Percentiles rank a stretch among this genome's conserved stretches.
Evolutionary conservation across 2,113 vertebrate species (phyloP).

Genomic region (Corydoras maculifer): DNA sequence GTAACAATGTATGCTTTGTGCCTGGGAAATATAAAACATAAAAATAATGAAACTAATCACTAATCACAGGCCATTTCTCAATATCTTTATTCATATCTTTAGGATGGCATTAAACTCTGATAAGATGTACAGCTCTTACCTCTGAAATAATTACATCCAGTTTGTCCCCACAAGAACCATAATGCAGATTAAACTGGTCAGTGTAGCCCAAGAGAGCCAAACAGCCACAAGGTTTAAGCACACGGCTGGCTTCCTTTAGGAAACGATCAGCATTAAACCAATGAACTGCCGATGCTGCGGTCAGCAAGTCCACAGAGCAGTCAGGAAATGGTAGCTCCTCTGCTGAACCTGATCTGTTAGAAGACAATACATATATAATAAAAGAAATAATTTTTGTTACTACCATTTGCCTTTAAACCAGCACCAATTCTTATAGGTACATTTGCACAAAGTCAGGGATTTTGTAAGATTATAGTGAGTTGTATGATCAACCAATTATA

Average conservation of each 20-base stretch:
- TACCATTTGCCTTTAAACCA: too few species aligned
- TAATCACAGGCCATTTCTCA: too few species aligned
- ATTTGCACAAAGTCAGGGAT: too few species aligned
- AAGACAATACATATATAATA: background rate
- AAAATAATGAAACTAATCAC: too few species aligned
- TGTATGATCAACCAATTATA: too few species aligned
- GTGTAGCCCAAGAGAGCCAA: slow-evolving; percentile 64
- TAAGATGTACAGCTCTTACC: slow-evolving; percentile 51
- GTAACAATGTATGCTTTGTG: too few species aligned
- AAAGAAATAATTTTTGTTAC: too few species aligned
- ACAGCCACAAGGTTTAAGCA: slow-evolving; percentile 67
- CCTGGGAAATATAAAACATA: too few species aligned
- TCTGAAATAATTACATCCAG: slow-evolving; percentile 58
- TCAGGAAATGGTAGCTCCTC: slow-evolving; percentile 68
- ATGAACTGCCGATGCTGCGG: slow-evolving; percentile 66
- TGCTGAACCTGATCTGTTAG: slow-evolving; percentile 60
- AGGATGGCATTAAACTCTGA: background rate
- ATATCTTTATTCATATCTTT: too few species aligned
- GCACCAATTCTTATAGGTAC: too few species aligned
- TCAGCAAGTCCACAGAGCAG: slow-evolving; percentile 68
- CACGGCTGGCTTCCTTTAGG: slow-evolving; percentile 59
- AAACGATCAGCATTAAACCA: slow-evolving; percentile 70
- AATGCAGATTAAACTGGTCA: slow-evolving; percentile 42
- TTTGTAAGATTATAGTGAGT: too few species aligned
- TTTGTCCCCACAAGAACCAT: slow-evolving; percentile 57